Base-by-base conservation (phyloP, 2,113 vertebrate genomes). In the Sula dactylatra region DNA sequence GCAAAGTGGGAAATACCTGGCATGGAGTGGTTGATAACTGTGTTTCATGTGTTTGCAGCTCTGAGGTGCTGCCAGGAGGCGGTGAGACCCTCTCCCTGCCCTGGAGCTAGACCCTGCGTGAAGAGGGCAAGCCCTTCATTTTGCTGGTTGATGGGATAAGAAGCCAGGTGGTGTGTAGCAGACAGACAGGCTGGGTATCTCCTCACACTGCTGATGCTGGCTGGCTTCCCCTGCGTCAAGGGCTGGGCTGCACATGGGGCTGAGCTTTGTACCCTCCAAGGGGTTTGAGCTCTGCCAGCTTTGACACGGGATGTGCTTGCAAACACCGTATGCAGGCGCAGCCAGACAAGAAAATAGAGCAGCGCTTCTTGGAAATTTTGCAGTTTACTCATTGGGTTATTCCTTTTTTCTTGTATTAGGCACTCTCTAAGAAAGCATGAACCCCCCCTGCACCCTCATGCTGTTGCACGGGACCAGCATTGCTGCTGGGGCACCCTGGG, bases 261-360 rank as follows among this genome's bases (percentile, higher is more conserved):
- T 71, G 66, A 82, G n/a, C 42, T 64, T 52, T 0, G 16, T n/a
- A 25, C 16, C 13, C 15, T 64, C n/a, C 31, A 4, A 34, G 52
- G 31, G 10, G 4, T 55, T 76, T 77, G 45, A 5, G 2, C 4
- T 59, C 49, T 70, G 54, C 26, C 0, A 2, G 13, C 34, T 79
- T 70, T 58, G 55, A 36, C 36, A 62, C 0, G 2, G 64, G 20
- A 4, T 55, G n/a, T 32, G 31, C 62, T 67, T 4, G 2, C 36
- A 67, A 24, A 47, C 7, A 0, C 5, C 8, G 31, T 3, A 0
- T 1, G 20, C 11, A 18, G 29, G 22, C 1, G 2, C n/a, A 36
- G 56, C 42, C 9, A 13, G 7, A 13, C 1, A 17, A 72, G 27
- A 56, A 93, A 67, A 40, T 11, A 36, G 16, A 14, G 38, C 31